Evolutionary conservation across 2,797 vertebrate species (phyloP).

Genomic region (Micromesistius poutassou): DNA sequence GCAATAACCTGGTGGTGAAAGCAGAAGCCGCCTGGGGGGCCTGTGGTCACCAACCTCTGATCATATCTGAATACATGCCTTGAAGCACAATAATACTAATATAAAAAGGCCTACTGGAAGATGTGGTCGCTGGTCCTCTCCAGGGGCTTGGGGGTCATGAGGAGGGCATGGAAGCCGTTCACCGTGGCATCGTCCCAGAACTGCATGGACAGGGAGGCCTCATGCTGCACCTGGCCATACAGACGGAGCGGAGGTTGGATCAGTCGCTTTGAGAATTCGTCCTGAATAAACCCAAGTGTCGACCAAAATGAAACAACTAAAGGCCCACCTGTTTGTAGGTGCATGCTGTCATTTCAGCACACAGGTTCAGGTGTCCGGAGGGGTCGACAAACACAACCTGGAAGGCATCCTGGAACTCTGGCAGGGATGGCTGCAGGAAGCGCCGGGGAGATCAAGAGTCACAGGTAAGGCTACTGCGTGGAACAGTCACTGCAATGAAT

Average conservation of each 20-base stretch:
- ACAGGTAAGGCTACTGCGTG: background rate
- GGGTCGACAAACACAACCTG: constrained; percentile 94
- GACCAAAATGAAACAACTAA: background rate
- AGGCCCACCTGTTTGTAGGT: constrained; percentile 86
- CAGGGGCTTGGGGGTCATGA: constrained; percentile 90
- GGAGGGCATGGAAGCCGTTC: constrained; percentile 85
- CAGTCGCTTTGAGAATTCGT: background rate
- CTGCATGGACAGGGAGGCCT: constrained; percentile 84
- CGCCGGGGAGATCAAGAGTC: background rate
- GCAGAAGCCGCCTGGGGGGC: too few relatives aligned
- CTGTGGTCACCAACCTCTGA: too few relatives aligned
- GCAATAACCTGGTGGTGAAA: background rate
- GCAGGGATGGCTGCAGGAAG: constrained; percentile 76
- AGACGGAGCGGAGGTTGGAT: constrained; percentile 7
- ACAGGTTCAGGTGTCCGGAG: constrained; percentile 91
- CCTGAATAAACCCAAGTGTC: background rate
- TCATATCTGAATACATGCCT: too few relatives aligned
- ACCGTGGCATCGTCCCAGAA: constrained; percentile 85
- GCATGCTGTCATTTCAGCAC: constrained; percentile 87
- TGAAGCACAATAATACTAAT: too few relatives aligned
- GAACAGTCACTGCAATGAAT: background rate
- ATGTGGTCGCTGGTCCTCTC: constrained; percentile 87
- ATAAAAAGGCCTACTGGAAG: constrained; percentile 81
- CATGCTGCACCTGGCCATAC: constrained; percentile 81
- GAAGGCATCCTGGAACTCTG: constrained; percentile 85